Percentiles rank a stretch among this genome's conserved stretches.
Evolutionary conservation across 2,797 vertebrate genomes (phyloP).

Genomic region (Clangula hyemalis): DNA sequence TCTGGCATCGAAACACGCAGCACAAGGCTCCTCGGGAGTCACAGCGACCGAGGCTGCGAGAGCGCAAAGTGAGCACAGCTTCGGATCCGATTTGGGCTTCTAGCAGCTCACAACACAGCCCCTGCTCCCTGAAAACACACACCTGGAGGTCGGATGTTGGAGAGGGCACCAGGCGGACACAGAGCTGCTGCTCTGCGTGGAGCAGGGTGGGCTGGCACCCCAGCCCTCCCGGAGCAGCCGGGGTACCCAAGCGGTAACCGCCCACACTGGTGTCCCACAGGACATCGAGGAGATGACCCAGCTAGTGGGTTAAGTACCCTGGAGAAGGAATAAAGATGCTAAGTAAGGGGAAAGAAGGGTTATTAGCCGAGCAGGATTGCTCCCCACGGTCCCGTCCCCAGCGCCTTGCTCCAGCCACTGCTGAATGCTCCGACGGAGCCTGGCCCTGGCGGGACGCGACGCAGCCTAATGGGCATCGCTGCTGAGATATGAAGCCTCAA

Average conservation of each 20-base stretch:
- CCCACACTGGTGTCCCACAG: background rate
- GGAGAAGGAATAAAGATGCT: background rate
- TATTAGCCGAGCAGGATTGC: background rate
- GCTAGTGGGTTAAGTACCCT: background rate
- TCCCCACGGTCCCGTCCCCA: background rate
- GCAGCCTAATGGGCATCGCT: background rate
- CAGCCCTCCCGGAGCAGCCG: background rate
- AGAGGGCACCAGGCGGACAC: background rate
- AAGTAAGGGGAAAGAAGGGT: background rate
- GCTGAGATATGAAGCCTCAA: background rate
- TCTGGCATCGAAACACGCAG: background rate
- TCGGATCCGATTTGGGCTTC: background rate
- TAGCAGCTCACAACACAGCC: rapidly evolving
- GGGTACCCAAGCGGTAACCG: rapidly evolving
- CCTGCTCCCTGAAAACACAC: rapidly evolving
- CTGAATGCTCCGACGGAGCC: background rate
- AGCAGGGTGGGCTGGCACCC: background rate
- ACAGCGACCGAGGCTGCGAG: rapidly evolving
- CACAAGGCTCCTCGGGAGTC: background rate
- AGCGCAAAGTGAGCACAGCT: rapidly evolving
- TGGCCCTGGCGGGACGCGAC: rapidly evolving
- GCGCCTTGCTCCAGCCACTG: background rate
- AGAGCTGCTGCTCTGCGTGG: rapidly evolving
- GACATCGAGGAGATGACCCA: background rate
- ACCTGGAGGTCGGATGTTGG: rapidly evolving